Percentiles rank a stretch among this genome's conserved stretches.
Conservation (phyloP, 2,797 vertebrate genomes). For the Typhlichthys eigenmanni region DNA sequence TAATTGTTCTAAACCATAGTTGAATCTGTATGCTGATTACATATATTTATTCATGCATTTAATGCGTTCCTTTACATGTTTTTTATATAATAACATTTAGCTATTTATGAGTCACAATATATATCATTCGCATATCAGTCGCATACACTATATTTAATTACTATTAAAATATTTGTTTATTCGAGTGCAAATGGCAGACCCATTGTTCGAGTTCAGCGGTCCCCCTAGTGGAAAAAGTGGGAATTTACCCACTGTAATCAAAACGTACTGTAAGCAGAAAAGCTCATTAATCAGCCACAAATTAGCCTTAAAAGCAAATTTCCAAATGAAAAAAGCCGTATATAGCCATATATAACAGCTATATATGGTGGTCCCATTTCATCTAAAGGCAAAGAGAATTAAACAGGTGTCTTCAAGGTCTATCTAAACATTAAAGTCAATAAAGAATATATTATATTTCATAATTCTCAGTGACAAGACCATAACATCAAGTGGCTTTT, state of each 20-base stretch:
- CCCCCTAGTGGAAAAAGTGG: neutral
- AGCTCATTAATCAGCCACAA: too few relatives aligned
- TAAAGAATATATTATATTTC: too few relatives aligned
- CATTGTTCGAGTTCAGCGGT: neutral
- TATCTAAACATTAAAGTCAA: too few relatives aligned
- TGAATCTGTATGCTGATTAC: constrained; percentile 49
- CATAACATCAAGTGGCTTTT: too few relatives aligned
- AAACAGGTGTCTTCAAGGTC: too few relatives aligned
- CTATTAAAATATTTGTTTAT: neutral
- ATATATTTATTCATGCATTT: neutral
- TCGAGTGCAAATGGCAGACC: too few relatives aligned
- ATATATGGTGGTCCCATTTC: constrained; percentile 44
- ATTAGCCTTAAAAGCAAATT: too few relatives aligned
- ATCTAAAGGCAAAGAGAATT: too few relatives aligned
- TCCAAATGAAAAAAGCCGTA: neutral
- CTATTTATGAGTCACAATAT: neutral
- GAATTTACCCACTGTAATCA: neutral
- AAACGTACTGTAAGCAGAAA: neutral
- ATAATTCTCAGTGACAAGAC: too few relatives aligned
- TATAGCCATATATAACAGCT: neutral
- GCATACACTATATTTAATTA: neutral
- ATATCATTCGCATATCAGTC: too few relatives aligned
- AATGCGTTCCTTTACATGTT: constrained; percentile 61
- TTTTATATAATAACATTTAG: constrained; percentile 6
- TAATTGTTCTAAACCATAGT: constrained; percentile 50